Conservation (phyloP, 2,113 vertebrate species). For the Zeus faber region DNA sequence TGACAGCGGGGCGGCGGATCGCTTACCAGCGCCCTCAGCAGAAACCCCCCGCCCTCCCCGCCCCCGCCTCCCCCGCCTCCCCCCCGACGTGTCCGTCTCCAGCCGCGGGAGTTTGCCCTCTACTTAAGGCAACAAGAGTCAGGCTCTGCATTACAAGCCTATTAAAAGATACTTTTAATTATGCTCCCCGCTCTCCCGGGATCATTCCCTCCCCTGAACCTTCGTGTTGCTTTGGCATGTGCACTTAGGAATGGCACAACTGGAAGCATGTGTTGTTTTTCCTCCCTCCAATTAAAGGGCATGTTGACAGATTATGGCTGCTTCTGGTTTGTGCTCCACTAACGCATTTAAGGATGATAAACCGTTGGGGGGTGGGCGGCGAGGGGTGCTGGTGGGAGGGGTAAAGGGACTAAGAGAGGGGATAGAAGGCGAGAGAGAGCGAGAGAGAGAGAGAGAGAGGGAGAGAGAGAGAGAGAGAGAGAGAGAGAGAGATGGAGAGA, state of each 20-base stretch:
- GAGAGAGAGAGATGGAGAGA: slow-evolving; percentile 6
- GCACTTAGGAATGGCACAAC: slow-evolving; percentile 63
- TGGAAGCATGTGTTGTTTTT: slow-evolving; percentile 69
- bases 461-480: slow-evolving; percentile 6
- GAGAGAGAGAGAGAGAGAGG: slow-evolving; percentile 1
- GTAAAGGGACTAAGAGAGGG: neutral
- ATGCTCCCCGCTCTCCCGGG: slow-evolving; percentile 55
- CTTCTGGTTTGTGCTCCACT: slow-evolving; percentile 70
- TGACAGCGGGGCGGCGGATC: slow-evolving; percentile 63
- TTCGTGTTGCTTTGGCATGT: slow-evolving; percentile 58
- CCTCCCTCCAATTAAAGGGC: slow-evolving; percentile 72
- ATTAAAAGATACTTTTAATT: slow-evolving; percentile 72
- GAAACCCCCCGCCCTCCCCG: slow-evolving; percentile 29
- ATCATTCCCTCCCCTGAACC: slow-evolving; percentile 56
- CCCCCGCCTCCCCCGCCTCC: neutral
- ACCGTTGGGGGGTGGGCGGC: slow-evolving; percentile 20
- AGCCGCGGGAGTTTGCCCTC: slow-evolving; percentile 66
- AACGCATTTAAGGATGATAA: slow-evolving; percentile 71
- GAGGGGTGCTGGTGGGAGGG: too few relatives aligned
- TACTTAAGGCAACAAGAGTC: slow-evolving; percentile 76
- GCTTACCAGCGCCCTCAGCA: slow-evolving; percentile 72
- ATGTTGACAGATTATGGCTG: slow-evolving; percentile 75
- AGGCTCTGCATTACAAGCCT: slow-evolving; percentile 69
- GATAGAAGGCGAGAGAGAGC: too few relatives aligned
- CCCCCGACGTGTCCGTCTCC: slow-evolving; percentile 57